Evolutionary conservation across 2,797 vertebrate species (phyloP), one percentile per base, ranked within the genome.

Genomic region (Pteropus rufus): DNA sequence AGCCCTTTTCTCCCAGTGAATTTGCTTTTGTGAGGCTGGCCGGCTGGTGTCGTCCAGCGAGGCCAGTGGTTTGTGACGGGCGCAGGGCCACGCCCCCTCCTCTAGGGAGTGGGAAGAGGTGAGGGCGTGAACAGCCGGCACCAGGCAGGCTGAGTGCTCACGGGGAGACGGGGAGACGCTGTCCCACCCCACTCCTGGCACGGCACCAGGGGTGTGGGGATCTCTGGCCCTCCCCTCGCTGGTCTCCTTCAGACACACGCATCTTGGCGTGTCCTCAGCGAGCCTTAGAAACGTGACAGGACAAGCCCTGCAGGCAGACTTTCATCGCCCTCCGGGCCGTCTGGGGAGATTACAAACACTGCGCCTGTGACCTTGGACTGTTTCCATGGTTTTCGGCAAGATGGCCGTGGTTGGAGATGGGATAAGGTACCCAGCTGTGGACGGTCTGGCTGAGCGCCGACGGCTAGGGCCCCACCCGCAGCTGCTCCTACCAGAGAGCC

Each of bases 401-500:
- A 60, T 26, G 65, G 41, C 65, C 52, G 79, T 46, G 29, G 34
- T 0, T 1, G 24, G 52, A 80, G 87, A 15, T 3, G 70, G 39
- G 36, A 2, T 64, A 23, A 24, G 69, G 26, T 16, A 2, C 15
- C 56, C 75, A 14, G 73, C 76, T 67, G 72, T 41, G 84, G 76
- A 52, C 21, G 3, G n/a, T 3, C 70, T 46, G 21, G 1, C 34
- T 0, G 46, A 62, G 24, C 21, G 0, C 81, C 6, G 7, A 2
- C 8, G 95, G 64, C 58, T 14, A 0, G 39, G 67, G 62, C 75
- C 87, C 69, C 49, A 4, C 64, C 84, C 36, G 23, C 1, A 7
- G 95, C 95, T 96, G 39, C 95, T 79, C 89, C 94, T 72, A 19
- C 83, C 94, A 0, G 21, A 49, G 56, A 54, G 72, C 89, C 85